Base-by-base conservation (phyloP, 2,113 vertebrate genomes). In the Menidia beryllina region DNA sequence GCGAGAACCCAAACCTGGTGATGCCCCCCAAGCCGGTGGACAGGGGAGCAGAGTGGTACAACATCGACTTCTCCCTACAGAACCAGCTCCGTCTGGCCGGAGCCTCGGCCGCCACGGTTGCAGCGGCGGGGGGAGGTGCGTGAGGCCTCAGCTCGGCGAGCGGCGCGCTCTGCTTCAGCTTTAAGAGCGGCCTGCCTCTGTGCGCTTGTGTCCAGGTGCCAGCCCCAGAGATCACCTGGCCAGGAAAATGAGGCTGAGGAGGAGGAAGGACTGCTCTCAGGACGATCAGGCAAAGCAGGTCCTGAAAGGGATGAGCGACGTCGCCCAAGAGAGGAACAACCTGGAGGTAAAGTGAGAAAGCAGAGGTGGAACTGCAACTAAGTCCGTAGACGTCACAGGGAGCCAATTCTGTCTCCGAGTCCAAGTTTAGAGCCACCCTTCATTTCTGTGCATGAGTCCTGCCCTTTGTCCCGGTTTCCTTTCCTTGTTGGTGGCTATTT, bases 211-310 rank as follows among this genome's bases (percentile, higher is more conserved):
- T 78, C 26, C 36, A 94, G 93, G 92, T 23, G 88, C 86, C 69
- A 93, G 88, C 66, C 88, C 91, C 52, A 93, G 94, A 86, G 98
- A 99, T 75, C 95, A 95, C 0, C 79, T 97, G 86, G 98, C 98
- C 11, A 95, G 97, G 26, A 99, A 96, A 89, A 97, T 98, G 97
- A 94, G 98, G 69, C 91, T 99, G 0, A 94, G 97, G 30, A 93
- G 95, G 23, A 94, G 94, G 57, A 99, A 97, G 71, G 97, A 98
- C 80, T 95, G 95, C 0, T 83, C 95, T 2, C 96, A 98, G 88
- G 98, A 99, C 0, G 98, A 98, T 82, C 97, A 99, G 83, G 98
- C 98, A 26, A 98, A 98, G 87, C 97, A 99, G 88, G 98, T 99
- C 89, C 92, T 99, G 70, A 98, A 99, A 81, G 98, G 97, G 62